These are phyloP conservation scores for Drosophila seclusa DNA, from an alignment of 2,888 invertebrate species.

Conservation along the genomic window DNA sequence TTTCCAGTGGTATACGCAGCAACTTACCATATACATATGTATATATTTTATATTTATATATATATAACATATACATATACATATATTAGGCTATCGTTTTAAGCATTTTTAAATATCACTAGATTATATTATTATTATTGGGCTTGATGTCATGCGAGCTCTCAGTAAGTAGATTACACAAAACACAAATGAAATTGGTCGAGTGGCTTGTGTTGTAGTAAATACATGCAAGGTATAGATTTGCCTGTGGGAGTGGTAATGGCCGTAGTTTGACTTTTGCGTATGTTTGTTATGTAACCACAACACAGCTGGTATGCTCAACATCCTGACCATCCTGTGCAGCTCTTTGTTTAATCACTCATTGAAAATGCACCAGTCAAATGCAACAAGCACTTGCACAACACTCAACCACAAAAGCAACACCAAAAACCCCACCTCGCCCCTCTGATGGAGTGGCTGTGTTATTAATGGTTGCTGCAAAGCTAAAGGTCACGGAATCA, in stretches of 20 bases:
- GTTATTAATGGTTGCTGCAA: constrained; percentile 38
- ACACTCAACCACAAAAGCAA: constrained; percentile 1
- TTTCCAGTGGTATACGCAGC: constrained; percentile 50
- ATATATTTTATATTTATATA: background rate
- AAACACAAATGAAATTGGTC: background rate
- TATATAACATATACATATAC: background rate
- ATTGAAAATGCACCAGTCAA: constrained; percentile 40
- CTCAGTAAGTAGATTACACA: background rate
- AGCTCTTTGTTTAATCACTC: constrained; percentile 3
- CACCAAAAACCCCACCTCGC: background rate
- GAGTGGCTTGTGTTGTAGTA: background rate
- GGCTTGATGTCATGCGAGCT: background rate
- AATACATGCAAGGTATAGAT: background rate
- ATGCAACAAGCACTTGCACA: constrained; percentile 59
- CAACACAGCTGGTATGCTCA: constrained; percentile 18
- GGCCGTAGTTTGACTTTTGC: constrained; percentile 18
- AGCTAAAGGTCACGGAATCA: constrained; percentile 31
- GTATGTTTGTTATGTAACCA: constrained; percentile 46
- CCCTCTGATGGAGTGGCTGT: constrained; percentile 20
- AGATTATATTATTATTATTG: background rate
- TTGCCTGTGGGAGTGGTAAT: background rate
- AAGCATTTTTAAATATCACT: background rate
- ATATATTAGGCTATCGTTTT: background rate
- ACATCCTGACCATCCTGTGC: constrained; percentile 2
- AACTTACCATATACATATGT: constrained; percentile 14